phyloP scores from a whole-genome alignment of 2,797 vertebrate species.

The Neopelma chrysocephalum region DNA sequence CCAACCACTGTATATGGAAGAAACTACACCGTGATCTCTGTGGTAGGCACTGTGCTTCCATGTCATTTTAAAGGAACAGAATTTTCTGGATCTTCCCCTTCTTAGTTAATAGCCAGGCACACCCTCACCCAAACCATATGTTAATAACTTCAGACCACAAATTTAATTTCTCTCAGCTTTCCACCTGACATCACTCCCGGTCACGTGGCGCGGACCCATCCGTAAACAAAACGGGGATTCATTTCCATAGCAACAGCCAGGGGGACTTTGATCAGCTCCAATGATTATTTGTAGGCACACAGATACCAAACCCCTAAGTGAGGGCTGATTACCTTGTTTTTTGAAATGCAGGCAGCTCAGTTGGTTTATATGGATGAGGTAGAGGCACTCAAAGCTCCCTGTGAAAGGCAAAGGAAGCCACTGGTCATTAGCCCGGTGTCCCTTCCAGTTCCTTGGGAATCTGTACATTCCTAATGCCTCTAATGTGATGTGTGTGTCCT shows the following conservation, averaged over 20 bases:
- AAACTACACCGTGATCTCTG: not conserved
- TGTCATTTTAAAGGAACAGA: not conserved
- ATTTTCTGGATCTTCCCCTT: slow-evolving; percentile 33
- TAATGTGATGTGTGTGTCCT: not conserved
- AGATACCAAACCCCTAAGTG: slow-evolving; percentile 72
- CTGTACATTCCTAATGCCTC: not conserved
- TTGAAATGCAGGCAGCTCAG: not conserved
- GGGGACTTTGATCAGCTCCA: slow-evolving; percentile 79
- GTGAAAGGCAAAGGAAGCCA: not conserved
- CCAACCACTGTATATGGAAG: not conserved
- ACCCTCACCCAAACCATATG: slow-evolving; percentile 54
- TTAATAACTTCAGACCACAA: slow-evolving; percentile 75
- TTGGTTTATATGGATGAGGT: not conserved
- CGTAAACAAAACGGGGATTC: slow-evolving; percentile 76
- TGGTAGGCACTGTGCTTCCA: not conserved
- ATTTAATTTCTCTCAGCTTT: slow-evolving; percentile 77
- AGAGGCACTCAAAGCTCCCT: not conserved
- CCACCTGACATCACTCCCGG: slow-evolving; percentile 71
- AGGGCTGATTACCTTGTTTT: slow-evolving; percentile 62
- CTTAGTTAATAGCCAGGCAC: slow-evolving; percentile 33
- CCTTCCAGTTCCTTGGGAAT: not conserved
- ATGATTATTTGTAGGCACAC: slow-evolving; percentile 78
- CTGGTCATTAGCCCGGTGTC: not conserved
- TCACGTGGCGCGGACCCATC: slow-evolving; percentile 74
- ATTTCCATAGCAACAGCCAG: slow-evolving; percentile 74